A percentile compares a stretch with the other conserved stretches of the same genome.
These are phyloP conservation scores for Microchrysa polita DNA, from an alignment of 2,888 invertebrate species.

Conservation along the genomic window DNA sequence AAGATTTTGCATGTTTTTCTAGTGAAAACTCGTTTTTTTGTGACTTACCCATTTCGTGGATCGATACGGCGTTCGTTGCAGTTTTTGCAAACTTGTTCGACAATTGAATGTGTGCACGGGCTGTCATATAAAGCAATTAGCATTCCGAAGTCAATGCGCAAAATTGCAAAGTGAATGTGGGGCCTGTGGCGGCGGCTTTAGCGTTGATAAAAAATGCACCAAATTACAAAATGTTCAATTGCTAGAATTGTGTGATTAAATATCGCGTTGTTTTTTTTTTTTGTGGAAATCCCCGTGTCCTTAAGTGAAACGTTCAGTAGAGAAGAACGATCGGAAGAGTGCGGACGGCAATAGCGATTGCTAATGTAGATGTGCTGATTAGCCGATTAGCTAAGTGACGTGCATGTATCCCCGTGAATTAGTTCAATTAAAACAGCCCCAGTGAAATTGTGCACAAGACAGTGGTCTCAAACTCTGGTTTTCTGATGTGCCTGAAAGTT, in stretches of 20 bases:
- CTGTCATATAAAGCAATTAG: neutral
- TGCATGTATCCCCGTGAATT: neutral
- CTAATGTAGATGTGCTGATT: slow-evolving; percentile 16
- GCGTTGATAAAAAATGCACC: neutral
- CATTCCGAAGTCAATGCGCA: slow-evolving; percentile 27
- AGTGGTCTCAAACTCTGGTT: neutral
- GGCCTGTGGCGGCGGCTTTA: neutral
- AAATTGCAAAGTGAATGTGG: neutral
- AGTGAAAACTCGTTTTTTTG: neutral
- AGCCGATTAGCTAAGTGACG: neutral
- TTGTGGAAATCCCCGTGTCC: slow-evolving; percentile 20
- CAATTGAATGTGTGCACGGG: no score
- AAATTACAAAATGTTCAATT: neutral
- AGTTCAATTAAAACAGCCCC: neutral
- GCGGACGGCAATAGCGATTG: slow-evolving; percentile 10
- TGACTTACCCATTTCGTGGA: neutral
- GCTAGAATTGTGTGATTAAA: neutral
- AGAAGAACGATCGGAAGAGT: neutral
- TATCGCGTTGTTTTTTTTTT: slow-evolving; percentile 17
- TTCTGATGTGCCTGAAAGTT: slow-evolving; percentile 40
- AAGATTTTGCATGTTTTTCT: slow-evolving; percentile 13
- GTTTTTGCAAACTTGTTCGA: neutral
- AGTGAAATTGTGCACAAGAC: slow-evolving; percentile 12
- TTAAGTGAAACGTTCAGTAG: slow-evolving; percentile 1
- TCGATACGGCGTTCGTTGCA: slow-evolving; percentile 1